Evolutionary conservation across 2,113 vertebrate genomes (phyloP).

Genomic region (Gallinago media): DNA sequence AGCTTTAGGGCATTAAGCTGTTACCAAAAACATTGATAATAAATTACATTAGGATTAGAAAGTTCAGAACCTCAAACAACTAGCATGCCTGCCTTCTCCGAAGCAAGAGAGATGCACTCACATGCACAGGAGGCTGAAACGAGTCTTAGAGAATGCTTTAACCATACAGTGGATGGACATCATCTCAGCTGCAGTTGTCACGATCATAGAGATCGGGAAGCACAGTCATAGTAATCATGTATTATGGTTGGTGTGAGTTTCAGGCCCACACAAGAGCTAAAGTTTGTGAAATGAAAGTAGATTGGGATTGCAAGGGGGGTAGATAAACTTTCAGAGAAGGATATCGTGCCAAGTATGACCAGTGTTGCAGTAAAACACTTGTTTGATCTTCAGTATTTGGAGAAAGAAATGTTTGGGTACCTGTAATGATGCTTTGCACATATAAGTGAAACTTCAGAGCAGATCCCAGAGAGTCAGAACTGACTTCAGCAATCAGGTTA

Average conservation of each 20-base stretch:
- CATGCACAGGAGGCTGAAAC: background rate
- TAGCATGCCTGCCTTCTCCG: background rate
- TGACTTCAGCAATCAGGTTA: background rate
- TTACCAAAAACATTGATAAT: background rate
- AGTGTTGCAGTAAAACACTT: background rate
- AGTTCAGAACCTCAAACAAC: background rate
- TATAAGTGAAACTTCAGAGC: background rate
- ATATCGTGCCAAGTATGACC: background rate
- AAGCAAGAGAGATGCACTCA: background rate
- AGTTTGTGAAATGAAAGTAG: background rate
- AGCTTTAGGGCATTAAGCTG: background rate
- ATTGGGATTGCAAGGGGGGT: background rate
- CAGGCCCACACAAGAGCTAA: background rate
- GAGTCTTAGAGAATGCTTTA: background rate
- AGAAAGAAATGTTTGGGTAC: background rate
- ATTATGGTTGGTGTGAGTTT: background rate
- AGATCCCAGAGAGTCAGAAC: background rate
- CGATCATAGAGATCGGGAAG: background rate
- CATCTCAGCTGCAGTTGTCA: background rate
- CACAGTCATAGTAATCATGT: background rate
- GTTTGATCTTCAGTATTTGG: background rate
- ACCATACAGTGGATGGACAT: background rate
- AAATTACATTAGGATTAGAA: background rate
- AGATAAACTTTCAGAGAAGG: background rate
- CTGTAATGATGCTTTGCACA: background rate